Conservation (phyloP, 2,797 vertebrate genomes). For the Propithecus perrieri region DNA sequence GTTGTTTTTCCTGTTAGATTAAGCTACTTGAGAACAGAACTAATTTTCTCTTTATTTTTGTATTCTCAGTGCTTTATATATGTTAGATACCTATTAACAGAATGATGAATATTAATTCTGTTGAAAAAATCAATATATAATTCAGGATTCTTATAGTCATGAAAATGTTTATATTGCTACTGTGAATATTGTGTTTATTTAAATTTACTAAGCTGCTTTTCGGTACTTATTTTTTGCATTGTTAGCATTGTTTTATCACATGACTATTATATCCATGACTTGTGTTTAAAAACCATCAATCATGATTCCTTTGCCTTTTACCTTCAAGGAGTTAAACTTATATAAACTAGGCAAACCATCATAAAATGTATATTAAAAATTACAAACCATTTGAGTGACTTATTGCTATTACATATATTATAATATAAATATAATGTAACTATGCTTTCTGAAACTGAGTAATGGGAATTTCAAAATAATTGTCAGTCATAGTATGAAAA, state of each 20-base stretch:
- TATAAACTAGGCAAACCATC: background rate
- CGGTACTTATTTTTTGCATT: background rate
- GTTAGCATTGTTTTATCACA: background rate
- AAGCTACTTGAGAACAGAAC: background rate
- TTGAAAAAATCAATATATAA: background rate
- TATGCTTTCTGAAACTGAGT: background rate
- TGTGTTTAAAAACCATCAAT: background rate
- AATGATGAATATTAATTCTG: background rate
- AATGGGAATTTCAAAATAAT: background rate
- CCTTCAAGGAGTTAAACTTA: background rate
- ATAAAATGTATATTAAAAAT: background rate
- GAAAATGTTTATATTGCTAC: background rate
- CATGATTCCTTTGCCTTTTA: background rate
- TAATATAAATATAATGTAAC: constrained; percentile 14
- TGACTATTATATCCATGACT: background rate
- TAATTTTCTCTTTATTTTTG: background rate
- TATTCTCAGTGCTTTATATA: background rate
- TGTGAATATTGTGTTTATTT: background rate
- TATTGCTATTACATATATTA: background rate
- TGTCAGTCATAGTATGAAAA: background rate
- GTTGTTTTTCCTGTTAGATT: background rate
- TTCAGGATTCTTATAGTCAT: background rate
- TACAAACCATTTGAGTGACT: background rate
- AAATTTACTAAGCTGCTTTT: background rate
- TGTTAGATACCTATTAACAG: background rate